Percentiles rank a stretch among this genome's conserved stretches.
phyloP scores from a whole-genome alignment of 2,113 vertebrate species.

The Myrmecophaga tridactyla region DNA sequence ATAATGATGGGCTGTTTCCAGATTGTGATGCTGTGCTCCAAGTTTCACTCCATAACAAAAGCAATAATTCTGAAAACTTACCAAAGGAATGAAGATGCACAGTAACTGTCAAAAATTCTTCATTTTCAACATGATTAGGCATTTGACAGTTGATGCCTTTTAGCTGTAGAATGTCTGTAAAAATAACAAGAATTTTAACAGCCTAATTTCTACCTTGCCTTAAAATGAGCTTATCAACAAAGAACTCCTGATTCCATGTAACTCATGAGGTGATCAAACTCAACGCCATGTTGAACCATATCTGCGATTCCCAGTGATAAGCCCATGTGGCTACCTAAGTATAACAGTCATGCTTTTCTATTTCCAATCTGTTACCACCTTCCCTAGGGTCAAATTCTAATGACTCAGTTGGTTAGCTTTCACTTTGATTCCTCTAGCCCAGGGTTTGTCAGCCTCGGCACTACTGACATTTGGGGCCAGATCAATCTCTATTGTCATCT shows the following conservation, averaged over 20 bases:
- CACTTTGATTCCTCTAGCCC: background rate
- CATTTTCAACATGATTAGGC: slow-evolving; percentile 75
- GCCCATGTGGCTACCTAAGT: background rate
- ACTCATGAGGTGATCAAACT: slow-evolving; percentile 50
- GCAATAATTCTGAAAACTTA: background rate
- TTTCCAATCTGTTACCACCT: background rate
- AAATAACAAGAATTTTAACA: slow-evolving; percentile 78
- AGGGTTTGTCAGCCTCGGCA: background rate
- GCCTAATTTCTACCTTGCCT: slow-evolving; percentile 78
- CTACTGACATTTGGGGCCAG: background rate
- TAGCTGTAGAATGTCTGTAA: slow-evolving; percentile 75
- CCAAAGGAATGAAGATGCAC: slow-evolving; percentile 57
- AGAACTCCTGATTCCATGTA: slow-evolving; percentile 63
- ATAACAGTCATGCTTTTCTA: rapidly evolving
- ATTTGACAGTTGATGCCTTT: slow-evolving; percentile 82
- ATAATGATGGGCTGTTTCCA: slow-evolving; percentile 57
- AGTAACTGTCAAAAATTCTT: slow-evolving; percentile 75
- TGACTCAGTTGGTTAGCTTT: background rate
- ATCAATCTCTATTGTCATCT: background rate
- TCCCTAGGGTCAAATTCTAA: background rate
- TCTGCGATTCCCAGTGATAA: background rate
- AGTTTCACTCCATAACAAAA: slow-evolving; percentile 62
- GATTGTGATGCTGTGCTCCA: background rate
- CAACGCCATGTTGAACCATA: slow-evolving; percentile 33
- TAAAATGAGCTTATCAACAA: slow-evolving; percentile 75